phyloP scores from a whole-genome alignment of 1,140 invertebrate genomes.

The Procambarus clarkii region DNA sequence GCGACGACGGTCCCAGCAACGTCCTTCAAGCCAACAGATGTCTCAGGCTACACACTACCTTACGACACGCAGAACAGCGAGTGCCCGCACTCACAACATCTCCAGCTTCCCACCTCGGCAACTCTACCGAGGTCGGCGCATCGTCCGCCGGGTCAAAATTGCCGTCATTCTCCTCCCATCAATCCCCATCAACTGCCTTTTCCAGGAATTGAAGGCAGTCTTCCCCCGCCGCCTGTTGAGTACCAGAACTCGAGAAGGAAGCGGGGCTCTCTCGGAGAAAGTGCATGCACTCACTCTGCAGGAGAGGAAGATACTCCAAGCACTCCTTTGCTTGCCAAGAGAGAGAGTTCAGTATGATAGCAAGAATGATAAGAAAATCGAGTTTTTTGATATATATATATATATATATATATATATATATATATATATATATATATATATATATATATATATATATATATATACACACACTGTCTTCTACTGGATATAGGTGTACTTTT shows the following conservation, averaged over 20 bases:
- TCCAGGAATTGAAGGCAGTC: neutral
- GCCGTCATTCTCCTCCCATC: neutral
- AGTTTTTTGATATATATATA: too few species aligned
- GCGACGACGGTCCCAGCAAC: neutral
- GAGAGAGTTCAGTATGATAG: slow-evolving; percentile 58
- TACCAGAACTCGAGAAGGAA: slow-evolving; percentile 30
- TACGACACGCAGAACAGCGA: neutral
- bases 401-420: too few species aligned
- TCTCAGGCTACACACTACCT: neutral
- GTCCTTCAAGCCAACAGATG: neutral
- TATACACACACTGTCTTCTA: neutral
- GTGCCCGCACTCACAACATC: neutral
- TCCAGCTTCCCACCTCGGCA: neutral
- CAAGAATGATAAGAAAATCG: too few species aligned
- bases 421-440: too few species aligned
- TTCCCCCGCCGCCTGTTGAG: slow-evolving; percentile 12
- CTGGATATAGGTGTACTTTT: neutral
- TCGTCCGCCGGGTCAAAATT: neutral
- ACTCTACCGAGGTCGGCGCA: neutral
- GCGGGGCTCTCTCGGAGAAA: neutral
- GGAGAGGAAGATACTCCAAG: slow-evolving; percentile 26
- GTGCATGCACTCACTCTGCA: neutral
- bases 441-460: too few species aligned
- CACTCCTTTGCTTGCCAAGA: slow-evolving; percentile 17
- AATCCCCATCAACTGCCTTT: slow-evolving; percentile 6